phyloP scores from a whole-genome alignment of 2,797 vertebrate genomes.

The Dendrocincla fuliginosa region DNA sequence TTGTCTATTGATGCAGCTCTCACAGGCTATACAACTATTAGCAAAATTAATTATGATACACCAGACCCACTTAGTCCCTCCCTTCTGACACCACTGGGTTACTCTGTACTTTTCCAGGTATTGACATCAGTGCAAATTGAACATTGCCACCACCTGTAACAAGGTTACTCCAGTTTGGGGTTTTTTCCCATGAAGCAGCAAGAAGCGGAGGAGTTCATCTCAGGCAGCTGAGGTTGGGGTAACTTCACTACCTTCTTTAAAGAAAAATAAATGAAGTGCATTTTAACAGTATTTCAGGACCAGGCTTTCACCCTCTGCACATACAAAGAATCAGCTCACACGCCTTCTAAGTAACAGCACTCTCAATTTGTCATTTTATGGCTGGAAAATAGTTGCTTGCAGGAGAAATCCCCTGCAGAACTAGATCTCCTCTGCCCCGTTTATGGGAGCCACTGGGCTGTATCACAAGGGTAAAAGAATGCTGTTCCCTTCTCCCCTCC shows the following conservation, averaged over 20 bases:
- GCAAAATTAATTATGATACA: neutral
- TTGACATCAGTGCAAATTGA: accelerated
- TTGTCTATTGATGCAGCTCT: too few relatives aligned
- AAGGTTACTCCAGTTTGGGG: neutral
- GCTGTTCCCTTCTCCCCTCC: neutral
- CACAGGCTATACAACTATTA: neutral
- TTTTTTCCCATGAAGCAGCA: neutral
- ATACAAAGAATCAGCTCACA: neutral
- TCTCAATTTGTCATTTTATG: neutral
- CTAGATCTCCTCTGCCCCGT: too few relatives aligned
- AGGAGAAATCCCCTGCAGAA: neutral
- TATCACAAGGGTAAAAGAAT: neutral
- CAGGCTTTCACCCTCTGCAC: neutral
- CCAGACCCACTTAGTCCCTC: neutral
- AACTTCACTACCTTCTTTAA: neutral
- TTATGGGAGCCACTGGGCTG: neutral
- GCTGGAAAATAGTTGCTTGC: neutral
- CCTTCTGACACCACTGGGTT: neutral
- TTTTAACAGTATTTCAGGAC: too few relatives aligned
- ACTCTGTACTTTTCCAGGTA: neutral
- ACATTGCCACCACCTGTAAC: neutral
- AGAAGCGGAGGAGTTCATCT: neutral
- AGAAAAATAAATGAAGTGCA: neutral
- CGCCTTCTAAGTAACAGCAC: neutral
- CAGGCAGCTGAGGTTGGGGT: neutral